Percentiles rank a stretch among this genome's conserved stretches.
Evolutionary conservation across 2,797 vertebrate species (phyloP).

Genomic region (Sebastes flavidus): DNA sequence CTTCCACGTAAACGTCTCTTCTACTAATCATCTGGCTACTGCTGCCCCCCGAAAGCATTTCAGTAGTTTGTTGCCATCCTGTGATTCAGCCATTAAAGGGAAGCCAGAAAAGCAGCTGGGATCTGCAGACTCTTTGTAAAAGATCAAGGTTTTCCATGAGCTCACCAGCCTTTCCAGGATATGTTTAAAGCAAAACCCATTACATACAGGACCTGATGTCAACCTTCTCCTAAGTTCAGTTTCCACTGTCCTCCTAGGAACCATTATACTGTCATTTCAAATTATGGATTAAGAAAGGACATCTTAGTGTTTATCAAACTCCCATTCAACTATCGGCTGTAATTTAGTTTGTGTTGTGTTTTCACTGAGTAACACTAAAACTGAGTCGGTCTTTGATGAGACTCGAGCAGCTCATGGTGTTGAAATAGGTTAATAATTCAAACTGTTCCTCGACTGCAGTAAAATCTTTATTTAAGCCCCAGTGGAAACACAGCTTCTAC

Average conservation of each 20-base stretch:
- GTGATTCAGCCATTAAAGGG: conserved; percentile 61
- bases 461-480: conserved; percentile 39
- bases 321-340: not conserved
- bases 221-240: conserved; percentile 16
- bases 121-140: conserved; percentile 54
- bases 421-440: conserved; percentile 44
- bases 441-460: conserved; percentile 14
- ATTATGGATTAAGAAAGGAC: conserved; percentile 4
- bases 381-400: not conserved
- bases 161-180: conserved; percentile 62
- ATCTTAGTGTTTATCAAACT: not conserved
- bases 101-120: conserved; percentile 57
- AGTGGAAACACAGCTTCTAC: conserved; percentile 32
- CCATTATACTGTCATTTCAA: conserved; percentile 13
- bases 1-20: conserved; percentile 48
- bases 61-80: conserved; percentile 55
- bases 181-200: conserved; percentile 45
- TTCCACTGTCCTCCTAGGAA: conserved; percentile 6
- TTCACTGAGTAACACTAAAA: not conserved
- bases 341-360: conserved; percentile 1
- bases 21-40: conserved; percentile 59
- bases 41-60: conserved; percentile 44
- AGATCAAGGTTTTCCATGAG: conserved; percentile 76
- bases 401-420: not conserved
- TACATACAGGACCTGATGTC: conserved; percentile 34